Base-by-base conservation (phyloP, 2,113 vertebrate genomes). In the Emberiza fucata region DNA sequence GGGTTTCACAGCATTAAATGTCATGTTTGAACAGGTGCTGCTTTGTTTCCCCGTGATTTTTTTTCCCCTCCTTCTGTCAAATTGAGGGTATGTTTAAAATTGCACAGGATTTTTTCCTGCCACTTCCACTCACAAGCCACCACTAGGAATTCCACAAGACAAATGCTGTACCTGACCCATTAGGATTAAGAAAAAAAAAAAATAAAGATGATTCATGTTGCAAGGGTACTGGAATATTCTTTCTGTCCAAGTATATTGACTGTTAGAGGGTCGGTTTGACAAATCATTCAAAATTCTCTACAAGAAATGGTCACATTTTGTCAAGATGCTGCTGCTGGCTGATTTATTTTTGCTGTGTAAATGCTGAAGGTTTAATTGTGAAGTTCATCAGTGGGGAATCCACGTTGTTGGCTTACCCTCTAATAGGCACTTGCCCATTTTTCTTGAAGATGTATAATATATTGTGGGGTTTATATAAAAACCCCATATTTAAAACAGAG, bases 401-500 rank as follows among this genome's bases (percentile, higher is more conserved):
- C 12, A 28, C 28, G 0, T 50, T 47, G 12, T 44, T 73, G 39
- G 28, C 14, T 57, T 81, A n/a, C 28, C 8, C 14, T 35, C 31
- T 51, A 27, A 39, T 9, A 80, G 45, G 9, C 9, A 18, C 2
- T 53, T 75, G 17, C 12, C 9, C 9, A 2, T 84, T 59, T 86
- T 51, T 64, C 13, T 68, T 20, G 22, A 57, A 45, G 4, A 0
- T 63, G 3, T 82, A 5, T 68, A 19, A 63, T 60, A n/a, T 33
- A 68, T 21, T 12, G 40, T 75, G 33, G 15, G 2, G 13, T 72
- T 82, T 76, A 59, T 42, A 35, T 14, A 42, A 23, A 53, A 6
- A 0, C 5, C 4, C 18, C 4, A 14, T 42, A 48, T 76, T 82
- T 83, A 13, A 85, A 82, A 31, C 21, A 42, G 9, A 33, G 0